These are phyloP conservation scores for Halictus rubicundus DNA, from an alignment of 1,140 invertebrate species.

Conservation along the genomic window DNA sequence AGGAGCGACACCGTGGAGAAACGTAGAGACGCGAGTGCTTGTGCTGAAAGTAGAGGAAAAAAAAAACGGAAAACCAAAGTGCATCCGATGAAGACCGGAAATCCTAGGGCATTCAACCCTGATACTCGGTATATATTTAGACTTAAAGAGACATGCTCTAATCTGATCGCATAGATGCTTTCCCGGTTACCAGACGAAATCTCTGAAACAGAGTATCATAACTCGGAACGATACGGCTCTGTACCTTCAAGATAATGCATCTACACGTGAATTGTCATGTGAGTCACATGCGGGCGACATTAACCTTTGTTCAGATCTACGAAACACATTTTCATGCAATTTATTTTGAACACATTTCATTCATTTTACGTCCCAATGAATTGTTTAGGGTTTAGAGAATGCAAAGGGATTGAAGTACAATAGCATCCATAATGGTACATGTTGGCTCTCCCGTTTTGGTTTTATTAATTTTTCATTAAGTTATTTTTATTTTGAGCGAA, in stretches of 20 bases:
- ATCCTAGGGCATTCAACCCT: constrained; percentile 78
- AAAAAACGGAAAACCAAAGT: constrained; percentile 64
- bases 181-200: constrained; percentile 5
- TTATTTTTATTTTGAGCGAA: too few relatives aligned
- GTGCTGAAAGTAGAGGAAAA: constrained; percentile 56
- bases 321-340: too few relatives aligned
- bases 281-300: too few relatives aligned
- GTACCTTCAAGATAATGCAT: neutral
- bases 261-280: too few relatives aligned
- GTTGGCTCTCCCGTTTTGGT: too few relatives aligned
- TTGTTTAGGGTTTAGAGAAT: too few relatives aligned
- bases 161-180: constrained; percentile 64
- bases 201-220: neutral
- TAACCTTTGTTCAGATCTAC: too few relatives aligned
- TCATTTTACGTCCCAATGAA: too few relatives aligned
- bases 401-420: too few relatives aligned
- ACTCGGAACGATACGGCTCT: neutral
- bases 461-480: too few relatives aligned
- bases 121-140: constrained; percentile 73
- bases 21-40: constrained; percentile 46
- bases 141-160: constrained; percentile 74
- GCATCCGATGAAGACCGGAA: constrained; percentile 74
- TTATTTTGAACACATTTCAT: too few relatives aligned
- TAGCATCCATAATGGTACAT: too few relatives aligned
- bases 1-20: constrained; percentile 40